Conservation (phyloP, 2,113 vertebrate genomes). For the Bambusicola thoracicus region DNA sequence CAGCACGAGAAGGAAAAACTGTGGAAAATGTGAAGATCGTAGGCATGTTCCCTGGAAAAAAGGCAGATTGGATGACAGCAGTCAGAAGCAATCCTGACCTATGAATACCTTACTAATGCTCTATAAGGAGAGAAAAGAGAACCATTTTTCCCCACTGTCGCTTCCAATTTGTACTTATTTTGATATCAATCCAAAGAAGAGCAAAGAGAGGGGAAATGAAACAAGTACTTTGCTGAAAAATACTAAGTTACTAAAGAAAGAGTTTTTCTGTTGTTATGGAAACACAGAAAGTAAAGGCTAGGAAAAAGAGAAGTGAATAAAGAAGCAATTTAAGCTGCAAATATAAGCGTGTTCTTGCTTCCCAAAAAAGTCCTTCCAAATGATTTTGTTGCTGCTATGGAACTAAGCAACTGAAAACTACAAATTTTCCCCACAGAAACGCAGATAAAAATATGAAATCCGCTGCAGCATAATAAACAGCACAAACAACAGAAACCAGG, state of each 20-base stretch:
- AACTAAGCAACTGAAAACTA: constrained; percentile 49
- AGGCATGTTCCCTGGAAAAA: constrained; percentile 11
- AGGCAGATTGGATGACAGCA: neutral
- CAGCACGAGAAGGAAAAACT: neutral
- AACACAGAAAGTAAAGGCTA: constrained; percentile 53
- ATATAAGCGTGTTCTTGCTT: constrained; percentile 40
- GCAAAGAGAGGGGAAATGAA: neutral
- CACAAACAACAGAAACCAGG: neutral
- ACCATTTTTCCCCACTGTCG: neutral
- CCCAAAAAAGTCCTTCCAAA: constrained; percentile 51
- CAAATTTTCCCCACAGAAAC: constrained; percentile 35
- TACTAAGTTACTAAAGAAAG: constrained; percentile 14
- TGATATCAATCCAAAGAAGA: neutral
- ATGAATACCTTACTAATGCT: neutral
- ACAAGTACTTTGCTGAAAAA: neutral
- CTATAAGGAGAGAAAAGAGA: neutral
- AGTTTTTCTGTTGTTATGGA: constrained; percentile 70
- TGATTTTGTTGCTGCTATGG: constrained; percentile 38
- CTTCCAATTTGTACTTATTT: constrained; percentile 13
- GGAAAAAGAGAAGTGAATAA: constrained; percentile 39
- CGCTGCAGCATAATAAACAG: constrained; percentile 37
- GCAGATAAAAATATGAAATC: constrained; percentile 11
- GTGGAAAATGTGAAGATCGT: constrained; percentile 42
- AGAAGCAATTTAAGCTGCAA: constrained; percentile 31
- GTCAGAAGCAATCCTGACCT: constrained; percentile 2